Evolutionary conservation across 2,113 vertebrate species (phyloP).

Genomic region (Microtus richardsoni): DNA sequence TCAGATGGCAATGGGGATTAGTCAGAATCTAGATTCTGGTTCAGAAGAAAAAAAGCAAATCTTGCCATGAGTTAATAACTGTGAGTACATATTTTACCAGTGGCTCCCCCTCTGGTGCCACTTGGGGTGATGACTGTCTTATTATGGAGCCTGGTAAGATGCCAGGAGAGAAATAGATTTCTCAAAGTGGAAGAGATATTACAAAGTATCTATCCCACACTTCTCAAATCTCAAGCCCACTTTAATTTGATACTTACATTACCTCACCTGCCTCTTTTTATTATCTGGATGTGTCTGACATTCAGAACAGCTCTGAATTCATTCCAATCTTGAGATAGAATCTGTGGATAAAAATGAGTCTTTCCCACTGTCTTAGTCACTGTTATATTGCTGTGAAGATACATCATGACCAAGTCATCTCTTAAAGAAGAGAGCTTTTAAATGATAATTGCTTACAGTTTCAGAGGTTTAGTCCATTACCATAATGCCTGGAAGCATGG

Average conservation of each 20-base stretch:
- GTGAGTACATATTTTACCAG: background rate
- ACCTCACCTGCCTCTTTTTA: background rate
- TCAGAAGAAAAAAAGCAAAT: background rate
- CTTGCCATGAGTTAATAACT: background rate
- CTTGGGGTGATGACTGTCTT: too few relatives aligned
- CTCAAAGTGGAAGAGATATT: background rate
- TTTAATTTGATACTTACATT: background rate
- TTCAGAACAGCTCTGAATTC: background rate
- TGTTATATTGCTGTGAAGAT: background rate
- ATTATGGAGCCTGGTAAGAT: background rate
- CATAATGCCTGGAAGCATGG: background rate
- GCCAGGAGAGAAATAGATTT: background rate
- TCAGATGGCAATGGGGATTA: background rate
- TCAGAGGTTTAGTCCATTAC: background rate
- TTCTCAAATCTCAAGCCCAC: background rate
- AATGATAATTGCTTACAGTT: background rate
- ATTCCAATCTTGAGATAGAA: background rate
- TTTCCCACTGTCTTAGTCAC: background rate
- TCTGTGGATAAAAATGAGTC: background rate
- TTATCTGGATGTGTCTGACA: background rate
- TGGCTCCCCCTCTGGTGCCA: too few relatives aligned
- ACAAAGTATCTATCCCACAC: background rate
- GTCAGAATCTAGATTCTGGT: background rate
- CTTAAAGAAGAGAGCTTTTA: background rate
- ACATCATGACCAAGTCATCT: background rate